Percentiles rank a stretch among this genome's conserved stretches.
Evolutionary conservation across 2,888 invertebrate species (phyloP).

Genomic region (Anagyrus pseudococci): DNA sequence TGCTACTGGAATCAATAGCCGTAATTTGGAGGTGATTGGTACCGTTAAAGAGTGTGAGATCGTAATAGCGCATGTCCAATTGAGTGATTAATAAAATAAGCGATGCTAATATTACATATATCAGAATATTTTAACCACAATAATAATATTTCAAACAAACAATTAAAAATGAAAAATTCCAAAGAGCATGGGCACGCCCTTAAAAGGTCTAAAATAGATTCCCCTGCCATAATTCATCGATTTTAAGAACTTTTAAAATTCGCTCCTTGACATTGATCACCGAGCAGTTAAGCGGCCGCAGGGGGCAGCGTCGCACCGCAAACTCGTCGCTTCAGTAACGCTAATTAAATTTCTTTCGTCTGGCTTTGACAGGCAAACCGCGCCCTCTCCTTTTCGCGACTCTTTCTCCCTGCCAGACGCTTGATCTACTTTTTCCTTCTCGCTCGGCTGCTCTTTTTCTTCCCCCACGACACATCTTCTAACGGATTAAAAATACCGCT

Average conservation of each 20-base stretch:
- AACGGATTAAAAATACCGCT: too few relatives aligned
- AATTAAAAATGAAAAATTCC: too few relatives aligned
- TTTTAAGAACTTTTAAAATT: constrained; percentile 34
- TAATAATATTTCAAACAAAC: too few relatives aligned
- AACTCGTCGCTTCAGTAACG: constrained; percentile 29
- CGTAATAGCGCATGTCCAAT: too few relatives aligned
- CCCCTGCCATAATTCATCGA: constrained; percentile 14
- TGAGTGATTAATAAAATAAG: too few relatives aligned
- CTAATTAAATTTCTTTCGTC: constrained; percentile 37
- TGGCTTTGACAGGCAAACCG: constrained; percentile 9
- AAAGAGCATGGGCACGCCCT: too few relatives aligned
- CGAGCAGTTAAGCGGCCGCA: constrained; percentile 15
- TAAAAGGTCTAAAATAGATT: too few relatives aligned
- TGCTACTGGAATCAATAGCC: too few relatives aligned
- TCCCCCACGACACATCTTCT: background rate
- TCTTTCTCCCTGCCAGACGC: background rate
- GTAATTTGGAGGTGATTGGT: too few relatives aligned
- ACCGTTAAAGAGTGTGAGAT: too few relatives aligned
- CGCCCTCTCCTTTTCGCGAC: constrained; percentile 3
- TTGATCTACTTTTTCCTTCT: constrained; percentile 4
- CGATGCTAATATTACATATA: too few relatives aligned
- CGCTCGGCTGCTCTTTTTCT: background rate
- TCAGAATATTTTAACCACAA: too few relatives aligned
- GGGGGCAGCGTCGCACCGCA: background rate
- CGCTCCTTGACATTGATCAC: constrained; percentile 33